Percentiles rank a stretch among this genome's conserved stretches.
Evolutionary conservation across 2,113 vertebrate species (phyloP).

Genomic region (Oophaga pumilio): DNA sequence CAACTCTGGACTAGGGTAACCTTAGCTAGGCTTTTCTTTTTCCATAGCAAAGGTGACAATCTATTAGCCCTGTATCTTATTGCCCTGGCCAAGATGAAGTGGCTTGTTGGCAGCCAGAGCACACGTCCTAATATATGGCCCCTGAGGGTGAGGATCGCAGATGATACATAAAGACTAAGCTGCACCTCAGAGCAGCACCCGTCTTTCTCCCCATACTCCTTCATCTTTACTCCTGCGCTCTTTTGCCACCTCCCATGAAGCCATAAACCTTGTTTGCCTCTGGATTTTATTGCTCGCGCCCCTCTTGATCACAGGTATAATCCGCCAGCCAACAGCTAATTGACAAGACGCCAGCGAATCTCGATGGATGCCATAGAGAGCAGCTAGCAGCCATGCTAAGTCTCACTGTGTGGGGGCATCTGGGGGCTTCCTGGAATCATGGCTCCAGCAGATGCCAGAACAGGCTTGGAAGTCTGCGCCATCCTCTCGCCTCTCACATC

Average conservation of each 20-base stretch:
- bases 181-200: too few relatives aligned
- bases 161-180: not conserved
- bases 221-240: not conserved
- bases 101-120: too few relatives aligned
- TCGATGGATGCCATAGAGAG: constrained; percentile 41
- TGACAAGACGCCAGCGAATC: constrained; percentile 63
- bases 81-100: too few relatives aligned
- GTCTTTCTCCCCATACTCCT: too few relatives aligned
- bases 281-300: constrained; percentile 25
- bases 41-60: too few relatives aligned
- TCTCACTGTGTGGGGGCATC: constrained; percentile 24
- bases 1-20: too few relatives aligned
- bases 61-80: too few relatives aligned
- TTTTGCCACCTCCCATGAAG: not conserved
- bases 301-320: constrained; percentile 49
- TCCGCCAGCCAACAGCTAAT: constrained; percentile 64
- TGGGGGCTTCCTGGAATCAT: constrained; percentile 33
- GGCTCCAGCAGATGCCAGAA: not conserved
- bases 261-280: constrained; percentile 9
- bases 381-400: constrained; percentile 38
- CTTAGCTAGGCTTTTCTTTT: too few relatives aligned
- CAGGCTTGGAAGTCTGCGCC: not conserved
- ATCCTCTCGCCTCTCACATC: not conserved
- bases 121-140: too few relatives aligned
- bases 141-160: too few relatives aligned